Evolutionary conservation across 1,140 invertebrate species (phyloP).

Genomic region (Drosophila setifemur): DNA sequence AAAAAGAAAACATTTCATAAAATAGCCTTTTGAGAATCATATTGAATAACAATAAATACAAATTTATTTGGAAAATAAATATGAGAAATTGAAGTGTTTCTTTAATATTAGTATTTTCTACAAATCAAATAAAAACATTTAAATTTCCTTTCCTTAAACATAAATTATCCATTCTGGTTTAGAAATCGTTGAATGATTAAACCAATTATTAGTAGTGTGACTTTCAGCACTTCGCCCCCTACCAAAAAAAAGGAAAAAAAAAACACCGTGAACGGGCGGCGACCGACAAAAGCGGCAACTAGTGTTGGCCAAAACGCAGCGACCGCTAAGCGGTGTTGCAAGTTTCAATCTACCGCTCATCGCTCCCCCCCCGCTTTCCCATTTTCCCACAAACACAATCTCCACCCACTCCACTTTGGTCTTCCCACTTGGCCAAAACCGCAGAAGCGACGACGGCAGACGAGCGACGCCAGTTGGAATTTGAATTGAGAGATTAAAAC

Average conservation of each 20-base stretch:
- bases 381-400: background rate
- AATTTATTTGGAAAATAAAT: too few species aligned
- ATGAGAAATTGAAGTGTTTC: too few species aligned
- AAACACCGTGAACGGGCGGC: too few species aligned
- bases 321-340: conserved; percentile 15
- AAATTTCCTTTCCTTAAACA: too few species aligned
- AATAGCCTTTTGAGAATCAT: too few species aligned
- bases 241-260: too few species aligned
- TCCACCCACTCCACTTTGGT: background rate
- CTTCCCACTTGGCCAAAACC: conserved; percentile 26
- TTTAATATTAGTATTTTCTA: too few species aligned
- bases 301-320: conserved; percentile 24
- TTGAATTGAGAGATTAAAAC: conserved; percentile 76
- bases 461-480: conserved; percentile 47
- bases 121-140: too few species aligned
- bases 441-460: conserved; percentile 27
- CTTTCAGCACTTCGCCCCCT: conserved; percentile 19
- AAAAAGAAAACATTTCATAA: too few species aligned
- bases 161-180: conserved; percentile 7
- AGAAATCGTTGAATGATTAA: conserved; percentile 12
- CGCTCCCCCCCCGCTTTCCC: conserved; percentile 1
- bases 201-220: conserved; percentile 15
- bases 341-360: background rate
- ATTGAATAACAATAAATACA: too few species aligned
- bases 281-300: conserved; percentile 13